phyloP scores from a whole-genome alignment of 2,888 invertebrate genomes.

The Acanthopleura granulata region DNA sequence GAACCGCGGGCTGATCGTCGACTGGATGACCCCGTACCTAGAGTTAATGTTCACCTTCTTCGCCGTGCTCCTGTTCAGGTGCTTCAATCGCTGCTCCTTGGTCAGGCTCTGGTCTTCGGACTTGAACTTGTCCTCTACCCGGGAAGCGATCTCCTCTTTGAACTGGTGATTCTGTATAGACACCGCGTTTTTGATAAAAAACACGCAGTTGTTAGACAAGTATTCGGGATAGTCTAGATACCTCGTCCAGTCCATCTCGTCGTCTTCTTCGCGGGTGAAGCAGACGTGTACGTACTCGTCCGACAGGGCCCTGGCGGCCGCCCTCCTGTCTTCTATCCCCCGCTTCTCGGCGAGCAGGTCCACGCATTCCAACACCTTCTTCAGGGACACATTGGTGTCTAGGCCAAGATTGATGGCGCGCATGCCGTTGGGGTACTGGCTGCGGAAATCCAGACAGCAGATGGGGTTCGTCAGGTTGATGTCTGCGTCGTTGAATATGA shows the following conservation, averaged over 20 bases:
- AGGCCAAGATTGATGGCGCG: neutral
- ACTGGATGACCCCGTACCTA: neutral
- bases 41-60: neutral
- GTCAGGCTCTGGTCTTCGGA: neutral
- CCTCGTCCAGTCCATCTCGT: neutral
- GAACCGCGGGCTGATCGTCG: neutral
- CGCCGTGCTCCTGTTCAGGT: neutral
- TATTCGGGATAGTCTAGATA: neutral
- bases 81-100: neutral
- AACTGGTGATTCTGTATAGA: neutral
- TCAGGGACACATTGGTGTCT: neutral
- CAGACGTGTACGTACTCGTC: conserved; percentile 1
- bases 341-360: neutral
- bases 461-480: neutral
- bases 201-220: conserved; percentile 1
- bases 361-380: conserved; percentile 1
- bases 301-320: neutral
- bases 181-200: neutral
- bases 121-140: conserved; percentile 4
- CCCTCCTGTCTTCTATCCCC: neutral
- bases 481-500: neutral
- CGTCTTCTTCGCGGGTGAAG: neutral
- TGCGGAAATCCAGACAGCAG: neutral
- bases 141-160: neutral
- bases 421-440: conserved; percentile 7